phyloP scores from a whole-genome alignment of 2,797 vertebrate species.

The Zalophus californianus region DNA sequence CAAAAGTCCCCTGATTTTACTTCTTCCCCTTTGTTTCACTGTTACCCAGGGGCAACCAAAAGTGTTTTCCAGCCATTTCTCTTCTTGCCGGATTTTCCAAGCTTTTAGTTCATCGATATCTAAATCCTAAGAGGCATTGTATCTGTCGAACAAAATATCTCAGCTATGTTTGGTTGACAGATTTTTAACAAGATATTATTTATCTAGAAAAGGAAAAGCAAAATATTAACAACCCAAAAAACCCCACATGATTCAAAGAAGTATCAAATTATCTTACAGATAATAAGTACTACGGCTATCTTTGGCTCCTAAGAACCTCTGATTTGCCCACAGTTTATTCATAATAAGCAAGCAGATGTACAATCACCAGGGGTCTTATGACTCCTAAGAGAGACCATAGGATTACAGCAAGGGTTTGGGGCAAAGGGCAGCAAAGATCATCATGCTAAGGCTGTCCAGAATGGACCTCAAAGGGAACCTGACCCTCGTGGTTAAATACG shows the following conservation, averaged over 20 bases:
- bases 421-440: not conserved
- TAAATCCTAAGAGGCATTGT: constrained; percentile 42
- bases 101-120: not conserved
- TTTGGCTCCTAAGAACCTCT: not conserved
- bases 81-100: constrained; percentile 49
- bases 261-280: not conserved
- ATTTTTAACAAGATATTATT: constrained; percentile 36
- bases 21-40: constrained; percentile 20
- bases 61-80: constrained; percentile 46
- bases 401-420: not conserved
- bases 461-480: not conserved
- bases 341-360: not conserved
- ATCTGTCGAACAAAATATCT: constrained; percentile 53
- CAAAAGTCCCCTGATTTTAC: not conserved
- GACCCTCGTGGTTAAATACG: not conserved
- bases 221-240: not conserved
- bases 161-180: constrained; percentile 19
- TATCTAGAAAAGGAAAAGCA: constrained; percentile 47
- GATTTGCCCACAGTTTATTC: not conserved
- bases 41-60: not conserved
- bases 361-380: not conserved
- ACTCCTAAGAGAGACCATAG: not conserved
- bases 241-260: not conserved
- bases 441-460: not conserved
- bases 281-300: not conserved